Conservation (phyloP, 2,797 vertebrate species). For the Anguilla anguilla region DNA sequence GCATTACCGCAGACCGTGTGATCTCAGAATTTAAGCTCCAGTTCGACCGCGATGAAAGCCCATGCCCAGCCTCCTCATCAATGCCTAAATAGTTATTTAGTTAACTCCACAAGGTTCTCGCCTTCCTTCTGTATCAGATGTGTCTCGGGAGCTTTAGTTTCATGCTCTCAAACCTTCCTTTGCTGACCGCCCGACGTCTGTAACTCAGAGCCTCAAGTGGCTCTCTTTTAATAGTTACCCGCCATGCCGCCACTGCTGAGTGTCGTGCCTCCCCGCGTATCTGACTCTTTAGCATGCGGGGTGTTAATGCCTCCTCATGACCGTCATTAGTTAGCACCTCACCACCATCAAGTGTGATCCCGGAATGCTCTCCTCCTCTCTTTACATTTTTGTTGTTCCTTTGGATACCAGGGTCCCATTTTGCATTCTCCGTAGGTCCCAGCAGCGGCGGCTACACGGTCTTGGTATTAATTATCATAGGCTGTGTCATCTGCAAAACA, state of each 20-base stretch:
- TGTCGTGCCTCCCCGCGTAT: slow-evolving; percentile 1
- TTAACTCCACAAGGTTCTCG: slow-evolving; percentile 5
- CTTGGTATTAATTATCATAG: background rate
- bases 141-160: slow-evolving; percentile 29
- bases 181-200: slow-evolving; percentile 5
- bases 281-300: slow-evolving; percentile 37
- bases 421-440: background rate
- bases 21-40: background rate
- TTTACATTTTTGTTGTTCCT: background rate
- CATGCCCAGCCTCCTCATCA: background rate
- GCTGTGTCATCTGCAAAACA: background rate
- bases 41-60: background rate
- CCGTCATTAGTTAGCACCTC: slow-evolving; percentile 44
- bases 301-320: slow-evolving; percentile 41
- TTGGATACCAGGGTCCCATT: slow-evolving; percentile 2
- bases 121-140: slow-evolving; percentile 25
- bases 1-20: background rate
- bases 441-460: background rate
- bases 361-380: slow-evolving; percentile 16
- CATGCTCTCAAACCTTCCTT: slow-evolving; percentile 13
- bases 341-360: slow-evolving; percentile 27
- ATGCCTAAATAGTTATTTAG: slow-evolving; percentile 5
- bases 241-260: background rate
- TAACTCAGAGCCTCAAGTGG: slow-evolving; percentile 24
- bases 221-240: slow-evolving; percentile 23